phyloP scores from a whole-genome alignment of 2,888 invertebrate species.

The Trachelus iudaicus region DNA sequence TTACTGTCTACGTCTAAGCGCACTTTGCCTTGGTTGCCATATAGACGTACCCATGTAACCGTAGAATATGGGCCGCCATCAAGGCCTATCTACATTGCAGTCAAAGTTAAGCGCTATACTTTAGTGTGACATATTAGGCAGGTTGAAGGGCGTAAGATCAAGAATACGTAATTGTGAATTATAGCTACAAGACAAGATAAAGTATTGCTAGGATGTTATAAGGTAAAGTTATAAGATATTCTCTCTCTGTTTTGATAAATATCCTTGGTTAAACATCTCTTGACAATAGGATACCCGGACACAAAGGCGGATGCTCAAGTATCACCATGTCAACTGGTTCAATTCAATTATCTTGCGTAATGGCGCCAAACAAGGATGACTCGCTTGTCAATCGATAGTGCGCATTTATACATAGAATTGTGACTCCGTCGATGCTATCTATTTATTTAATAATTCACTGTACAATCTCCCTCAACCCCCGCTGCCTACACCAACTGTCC shows the following conservation, averaged over 20 bases:
- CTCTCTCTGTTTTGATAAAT: background rate
- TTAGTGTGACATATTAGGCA: background rate
- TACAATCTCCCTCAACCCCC: background rate
- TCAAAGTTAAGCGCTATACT: background rate
- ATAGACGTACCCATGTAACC: background rate
- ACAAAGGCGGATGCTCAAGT: background rate
- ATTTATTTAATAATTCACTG: background rate
- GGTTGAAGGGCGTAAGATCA: background rate
- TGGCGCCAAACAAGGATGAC: background rate
- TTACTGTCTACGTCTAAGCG: background rate
- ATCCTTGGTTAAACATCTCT: background rate
- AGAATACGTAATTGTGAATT: background rate
- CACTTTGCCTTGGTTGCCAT: background rate
- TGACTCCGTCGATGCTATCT: too few species aligned
- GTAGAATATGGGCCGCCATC: slow-evolving; percentile 30
- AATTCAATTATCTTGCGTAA: background rate
- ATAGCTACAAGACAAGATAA: background rate
- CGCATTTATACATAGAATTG: background rate
- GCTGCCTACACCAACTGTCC: background rate
- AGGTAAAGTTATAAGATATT: background rate
- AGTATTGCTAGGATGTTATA: background rate
- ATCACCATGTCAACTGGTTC: background rate
- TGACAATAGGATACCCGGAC: background rate
- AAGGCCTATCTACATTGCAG: slow-evolving; percentile 29
- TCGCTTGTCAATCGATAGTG: background rate